phyloP scores from a whole-genome alignment of 2,797 vertebrate genomes.

The Neostethus bicornis region DNA sequence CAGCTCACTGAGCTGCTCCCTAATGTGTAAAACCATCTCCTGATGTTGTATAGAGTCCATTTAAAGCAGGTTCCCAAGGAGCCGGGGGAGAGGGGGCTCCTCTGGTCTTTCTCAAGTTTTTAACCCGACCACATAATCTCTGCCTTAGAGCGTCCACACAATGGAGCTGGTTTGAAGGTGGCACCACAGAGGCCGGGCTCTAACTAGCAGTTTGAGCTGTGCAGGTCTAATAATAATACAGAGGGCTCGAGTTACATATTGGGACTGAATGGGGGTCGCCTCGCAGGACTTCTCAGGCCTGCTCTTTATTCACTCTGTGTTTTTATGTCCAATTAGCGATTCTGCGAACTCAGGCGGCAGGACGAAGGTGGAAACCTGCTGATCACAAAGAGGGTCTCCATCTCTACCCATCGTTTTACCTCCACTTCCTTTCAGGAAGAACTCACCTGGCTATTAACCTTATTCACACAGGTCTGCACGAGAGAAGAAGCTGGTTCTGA shows the following conservation, averaged over 20 bases:
- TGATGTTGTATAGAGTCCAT: slow-evolving; percentile 63
- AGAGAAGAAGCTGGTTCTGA: too few relatives aligned
- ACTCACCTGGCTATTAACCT: too few relatives aligned
- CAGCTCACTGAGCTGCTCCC: slow-evolving; percentile 60
- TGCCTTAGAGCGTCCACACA: slow-evolving; percentile 69
- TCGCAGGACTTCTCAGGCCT: slow-evolving; percentile 25
- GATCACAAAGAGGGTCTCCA: background rate
- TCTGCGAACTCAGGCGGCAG: background rate
- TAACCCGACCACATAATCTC: slow-evolving; percentile 79
- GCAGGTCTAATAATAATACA: slow-evolving; percentile 62
- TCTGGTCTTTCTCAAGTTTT: slow-evolving; percentile 54
- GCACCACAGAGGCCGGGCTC: slow-evolving; percentile 64
- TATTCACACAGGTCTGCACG: too few relatives aligned
- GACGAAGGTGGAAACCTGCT: background rate
- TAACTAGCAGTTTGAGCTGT: slow-evolving; percentile 58
- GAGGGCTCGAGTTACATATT: slow-evolving; percentile 71
- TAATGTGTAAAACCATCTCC: slow-evolving; percentile 68
- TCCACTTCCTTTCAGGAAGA: background rate
- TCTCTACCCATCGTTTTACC: background rate
- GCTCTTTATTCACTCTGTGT: slow-evolving; percentile 28
- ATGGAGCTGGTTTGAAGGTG: slow-evolving; percentile 71
- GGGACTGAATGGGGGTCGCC: slow-evolving; percentile 44
- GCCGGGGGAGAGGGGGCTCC: background rate
- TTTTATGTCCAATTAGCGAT: slow-evolving; percentile 47
- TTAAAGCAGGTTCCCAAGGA: slow-evolving; percentile 52